Evolutionary conservation across 2,113 vertebrate species (phyloP).

Genomic region (Steatornis caripensis): DNA sequence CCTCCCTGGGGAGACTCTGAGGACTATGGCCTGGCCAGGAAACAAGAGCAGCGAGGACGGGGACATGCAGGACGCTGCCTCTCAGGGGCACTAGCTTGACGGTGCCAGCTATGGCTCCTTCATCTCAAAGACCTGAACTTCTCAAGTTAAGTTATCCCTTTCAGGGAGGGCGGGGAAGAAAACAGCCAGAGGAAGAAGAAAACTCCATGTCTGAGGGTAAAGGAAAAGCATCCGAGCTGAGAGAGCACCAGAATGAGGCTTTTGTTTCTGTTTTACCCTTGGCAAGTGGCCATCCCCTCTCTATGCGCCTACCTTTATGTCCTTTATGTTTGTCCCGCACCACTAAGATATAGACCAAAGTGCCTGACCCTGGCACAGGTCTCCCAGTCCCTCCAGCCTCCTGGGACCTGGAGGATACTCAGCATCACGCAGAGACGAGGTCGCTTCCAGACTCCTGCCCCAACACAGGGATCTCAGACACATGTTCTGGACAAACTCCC

Average conservation of each 20-base stretch:
- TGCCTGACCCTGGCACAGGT: fast-evolving
- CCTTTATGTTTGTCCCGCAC: conserved; percentile 1
- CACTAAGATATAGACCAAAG: background rate
- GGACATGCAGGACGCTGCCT: background rate
- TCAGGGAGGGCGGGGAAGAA: background rate
- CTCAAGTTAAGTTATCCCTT: background rate
- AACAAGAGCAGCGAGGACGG: background rate
- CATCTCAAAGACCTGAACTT: background rate
- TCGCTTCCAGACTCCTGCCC: background rate
- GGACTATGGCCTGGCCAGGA: background rate
- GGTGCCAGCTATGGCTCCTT: background rate
- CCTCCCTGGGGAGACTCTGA: background rate
- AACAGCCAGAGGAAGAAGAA: background rate
- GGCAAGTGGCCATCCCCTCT: background rate
- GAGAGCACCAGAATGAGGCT: background rate
- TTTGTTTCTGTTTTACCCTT: conserved; percentile 25
- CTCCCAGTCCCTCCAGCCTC: background rate
- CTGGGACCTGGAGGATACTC: background rate
- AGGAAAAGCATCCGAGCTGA: conserved; percentile 4
- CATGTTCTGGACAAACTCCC: background rate
- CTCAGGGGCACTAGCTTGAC: background rate
- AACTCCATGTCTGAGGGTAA: background rate
- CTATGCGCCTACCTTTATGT: conserved; percentile 11
- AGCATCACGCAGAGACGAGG: background rate
- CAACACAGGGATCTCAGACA: background rate